These are phyloP conservation scores for Jaculus jaculus DNA, from an alignment of 2,113 vertebrate species.

Conservation along the genomic window DNA sequence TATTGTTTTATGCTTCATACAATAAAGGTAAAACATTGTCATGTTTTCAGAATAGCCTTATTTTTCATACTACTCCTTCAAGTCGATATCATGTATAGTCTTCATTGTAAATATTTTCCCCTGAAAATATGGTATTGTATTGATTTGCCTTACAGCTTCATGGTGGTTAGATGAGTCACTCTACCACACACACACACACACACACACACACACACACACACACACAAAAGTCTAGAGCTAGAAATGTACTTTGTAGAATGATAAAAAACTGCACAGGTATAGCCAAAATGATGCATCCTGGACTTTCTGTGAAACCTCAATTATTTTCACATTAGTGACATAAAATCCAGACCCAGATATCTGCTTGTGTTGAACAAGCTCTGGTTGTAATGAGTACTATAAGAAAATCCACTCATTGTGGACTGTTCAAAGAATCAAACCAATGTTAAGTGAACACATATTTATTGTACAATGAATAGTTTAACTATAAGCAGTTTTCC, in stretches of 20 bases:
- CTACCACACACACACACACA: too few species aligned
- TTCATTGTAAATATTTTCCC: neutral
- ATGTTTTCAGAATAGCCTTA: conserved; percentile 13
- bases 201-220: too few species aligned
- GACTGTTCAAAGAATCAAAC: conserved; percentile 8
- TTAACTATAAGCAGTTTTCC: neutral
- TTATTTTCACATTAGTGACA: conserved; percentile 4
- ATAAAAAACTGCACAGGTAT: neutral
- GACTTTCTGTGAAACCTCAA: neutral
- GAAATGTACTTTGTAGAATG: neutral
- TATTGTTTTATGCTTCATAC: neutral
- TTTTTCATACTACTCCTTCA: conserved; percentile 41
- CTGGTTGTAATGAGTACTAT: neutral
- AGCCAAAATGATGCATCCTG: neutral
- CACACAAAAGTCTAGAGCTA: neutral
- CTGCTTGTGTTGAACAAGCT: neutral
- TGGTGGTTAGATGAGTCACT: neutral
- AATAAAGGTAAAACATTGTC: conserved; percentile 1
- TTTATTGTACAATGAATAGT: neutral
- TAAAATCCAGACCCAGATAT: conserved; percentile 11
- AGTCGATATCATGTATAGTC: conserved; percentile 53
- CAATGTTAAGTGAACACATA: neutral
- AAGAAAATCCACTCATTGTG: neutral
- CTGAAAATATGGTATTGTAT: neutral
- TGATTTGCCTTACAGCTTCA: conserved; percentile 53